These are phyloP conservation scores for Benthosema pterotum DNA, from an alignment of 2,797 vertebrate species.

Conservation along the genomic window DNA sequence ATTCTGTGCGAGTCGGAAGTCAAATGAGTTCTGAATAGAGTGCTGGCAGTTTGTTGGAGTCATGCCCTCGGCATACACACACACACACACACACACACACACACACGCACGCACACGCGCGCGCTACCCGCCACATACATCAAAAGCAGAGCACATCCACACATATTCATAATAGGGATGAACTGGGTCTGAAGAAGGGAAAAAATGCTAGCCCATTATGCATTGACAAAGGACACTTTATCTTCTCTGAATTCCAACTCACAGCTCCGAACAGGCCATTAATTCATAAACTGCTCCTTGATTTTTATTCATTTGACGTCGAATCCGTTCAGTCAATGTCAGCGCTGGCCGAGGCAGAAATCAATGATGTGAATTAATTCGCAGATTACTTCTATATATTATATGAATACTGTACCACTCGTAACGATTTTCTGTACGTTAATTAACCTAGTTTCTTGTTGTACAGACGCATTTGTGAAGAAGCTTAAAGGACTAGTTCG, in stretches of 20 bases:
- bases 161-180: conserved; percentile 9
- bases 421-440: conserved; percentile 48
- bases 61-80: conserved; percentile 25
- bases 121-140: background rate
- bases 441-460: conserved; percentile 34
- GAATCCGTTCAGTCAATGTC: conserved; percentile 52
- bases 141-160: conserved; percentile 6
- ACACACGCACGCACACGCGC: background rate
- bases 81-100: conserved; percentile 29
- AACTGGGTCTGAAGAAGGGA: conserved; percentile 29
- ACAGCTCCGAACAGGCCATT: conserved; percentile 37
- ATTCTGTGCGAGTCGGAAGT: conserved; percentile 57
- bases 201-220: conserved; percentile 38
- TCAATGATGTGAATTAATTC: conserved; percentile 59
- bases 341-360: conserved; percentile 31
- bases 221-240: conserved; percentile 36
- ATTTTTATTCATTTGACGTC: conserved; percentile 33
- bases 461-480: conserved; percentile 11
- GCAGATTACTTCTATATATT: conserved; percentile 52
- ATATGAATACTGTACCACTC: too few species aligned
- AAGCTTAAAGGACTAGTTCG: background rate
- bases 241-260: conserved; percentile 31
- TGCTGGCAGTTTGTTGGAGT: conserved; percentile 35
- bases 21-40: conserved; percentile 57
- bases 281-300: conserved; percentile 36